Base-by-base conservation (phyloP, 2,113 vertebrate species). In the Hippoglossus stenolepis region DNA sequence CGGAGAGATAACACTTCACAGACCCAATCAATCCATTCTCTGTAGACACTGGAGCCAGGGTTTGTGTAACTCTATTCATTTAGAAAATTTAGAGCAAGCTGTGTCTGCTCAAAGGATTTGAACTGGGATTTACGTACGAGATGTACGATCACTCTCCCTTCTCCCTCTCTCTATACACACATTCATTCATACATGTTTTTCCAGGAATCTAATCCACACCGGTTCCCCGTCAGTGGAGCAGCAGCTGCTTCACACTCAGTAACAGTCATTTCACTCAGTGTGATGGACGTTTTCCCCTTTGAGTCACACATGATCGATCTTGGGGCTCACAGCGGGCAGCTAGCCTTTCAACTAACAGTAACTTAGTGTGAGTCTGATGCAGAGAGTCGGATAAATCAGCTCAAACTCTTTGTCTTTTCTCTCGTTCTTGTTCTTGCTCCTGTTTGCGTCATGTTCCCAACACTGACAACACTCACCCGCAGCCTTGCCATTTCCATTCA, bases 271-370 rank as follows among this genome's bases (percentile, higher is more conserved):
- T 62, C 38, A 67, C 8, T 18, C 40, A 45, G 38, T 17, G 38
- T 65, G 51, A 54, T 54, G 51, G 23, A 73, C 45, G 53, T 70
- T 43, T 69, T 38, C 31, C 31, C 12, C 31, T 38, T 53, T 58
- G 65, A 20, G 59, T 74, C 73, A 69, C 67, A 64, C 53, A 56
- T 57, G 21, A 49, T 9, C 49, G 40, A 31, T 61, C 45, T 61
- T 11, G 20, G 15, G 18, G 18, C 35, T 21, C 24, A 5, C 28
- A 13, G 23, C 23, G 20, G 15, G 56, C 60, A 45, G 56, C 45
- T 12, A 51, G 17, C n/a, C 51, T 45, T 26, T 64, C 18, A 62
- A 28, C 53, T 9, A 51, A 9, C 17, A 51, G 17, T 9, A 51
- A 6, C 18, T 5, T 18, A 51, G 47, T 7, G 18, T 24, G 63